A percentile compares a stretch with the other conserved stretches of the same genome.
These are phyloP conservation scores for Chloroceryle inda DNA, from an alignment of 2,797 vertebrate genomes.

Conservation along the genomic window DNA sequence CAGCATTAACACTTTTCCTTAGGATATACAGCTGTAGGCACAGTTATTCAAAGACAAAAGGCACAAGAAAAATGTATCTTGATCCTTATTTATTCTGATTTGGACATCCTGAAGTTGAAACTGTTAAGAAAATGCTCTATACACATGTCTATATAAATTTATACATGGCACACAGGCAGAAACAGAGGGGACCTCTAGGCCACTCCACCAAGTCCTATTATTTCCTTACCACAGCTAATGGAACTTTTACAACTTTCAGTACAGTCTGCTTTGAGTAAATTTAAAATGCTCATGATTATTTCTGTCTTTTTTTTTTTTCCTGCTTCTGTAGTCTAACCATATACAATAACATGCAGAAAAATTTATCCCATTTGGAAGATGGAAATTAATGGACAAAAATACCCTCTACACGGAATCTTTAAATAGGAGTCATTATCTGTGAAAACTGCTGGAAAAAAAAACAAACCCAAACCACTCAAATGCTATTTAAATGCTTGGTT, in stretches of 20 bases:
- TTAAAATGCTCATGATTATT: background rate
- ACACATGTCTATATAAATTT: background rate
- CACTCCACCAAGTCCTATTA: background rate
- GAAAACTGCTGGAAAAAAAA: background rate
- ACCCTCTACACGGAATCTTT: background rate
- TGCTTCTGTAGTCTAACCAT: background rate
- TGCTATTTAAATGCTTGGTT: constrained; percentile 33
- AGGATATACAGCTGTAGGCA: background rate
- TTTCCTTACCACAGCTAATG: background rate
- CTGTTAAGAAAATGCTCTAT: background rate
- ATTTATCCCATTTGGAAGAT: background rate
- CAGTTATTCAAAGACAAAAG: background rate
- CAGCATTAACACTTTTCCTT: background rate
- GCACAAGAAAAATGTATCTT: background rate
- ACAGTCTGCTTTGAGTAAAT: background rate
- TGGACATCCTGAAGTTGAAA: background rate
- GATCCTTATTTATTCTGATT: constrained; percentile 13
- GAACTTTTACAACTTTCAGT: background rate
- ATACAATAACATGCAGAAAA: background rate
- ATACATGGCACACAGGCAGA: background rate
- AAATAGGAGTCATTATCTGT: constrained; percentile 37
- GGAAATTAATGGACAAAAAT: constrained; percentile 40
- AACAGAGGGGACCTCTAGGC: background rate
- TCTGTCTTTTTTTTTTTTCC: background rate
- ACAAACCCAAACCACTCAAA: rapidly evolving